Evolutionary conservation across 2,113 vertebrate genomes (phyloP), one percentile per base, ranked within the genome.

Genomic region (Carettochelys insculpta): DNA sequence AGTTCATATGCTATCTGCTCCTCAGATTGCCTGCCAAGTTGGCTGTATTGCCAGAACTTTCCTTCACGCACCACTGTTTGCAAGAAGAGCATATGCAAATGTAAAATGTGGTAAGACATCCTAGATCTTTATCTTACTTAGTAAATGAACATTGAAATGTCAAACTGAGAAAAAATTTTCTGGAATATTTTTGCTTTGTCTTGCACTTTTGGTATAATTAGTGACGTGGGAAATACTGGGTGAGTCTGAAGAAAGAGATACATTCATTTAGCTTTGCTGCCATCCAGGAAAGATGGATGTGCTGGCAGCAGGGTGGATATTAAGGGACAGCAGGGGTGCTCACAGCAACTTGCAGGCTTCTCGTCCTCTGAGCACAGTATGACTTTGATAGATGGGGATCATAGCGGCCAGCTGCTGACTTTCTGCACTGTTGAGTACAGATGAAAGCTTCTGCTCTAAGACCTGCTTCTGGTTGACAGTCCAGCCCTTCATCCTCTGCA

Each of bases 1-100:
- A 80, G 87, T 82, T 92, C 82, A 76, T 61, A 47, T 92, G 81
- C 87, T 4, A 0, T 93, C 41, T 75, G 82, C 51, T 96, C 91
- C 92, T 86, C 90, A 93, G 92, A 94, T 92, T 61, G 38, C 19
- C 4, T 93, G 87, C 87, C 52, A 77, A 80, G n/a, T 91, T 94
- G 80, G 90, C 34, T 14, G 3, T 88, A 82, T 86, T 90, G 89
- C 94, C 82, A 91, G 54, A 77, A 94, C 89, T 85, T 16, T 88
- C 54, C 94, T 90, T 38, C 81, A 93, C 50, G 91, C 86, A 80
- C 80, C 81, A 91, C 71, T 91, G 25, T 52, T 94, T 91, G 90
- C 65, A 25, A n/a, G 75, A 92, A 94, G 90, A 84, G 80, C 54
- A 11, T 84, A 75, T 24, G 54, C 88, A 89, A 12, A 52, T 29